A percentile compares a stretch with the other conserved stretches of the same genome.
Conservation (phyloP, 2,888 invertebrate species). For the Pemphredon lugubris region DNA sequence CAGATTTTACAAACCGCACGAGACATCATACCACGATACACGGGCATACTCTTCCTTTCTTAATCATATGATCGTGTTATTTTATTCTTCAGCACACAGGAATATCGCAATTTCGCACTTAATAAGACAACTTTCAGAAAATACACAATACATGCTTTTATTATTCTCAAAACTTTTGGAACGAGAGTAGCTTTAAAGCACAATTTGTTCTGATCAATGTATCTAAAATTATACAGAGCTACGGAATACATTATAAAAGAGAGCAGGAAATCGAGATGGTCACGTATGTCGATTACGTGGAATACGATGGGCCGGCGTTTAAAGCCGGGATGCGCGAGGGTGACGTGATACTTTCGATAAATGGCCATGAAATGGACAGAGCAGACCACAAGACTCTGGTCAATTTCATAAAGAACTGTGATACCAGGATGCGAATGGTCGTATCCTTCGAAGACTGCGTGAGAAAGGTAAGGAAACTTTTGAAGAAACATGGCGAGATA, state of each 20-base stretch:
- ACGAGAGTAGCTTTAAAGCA: too few species aligned
- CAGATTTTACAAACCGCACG: too few species aligned
- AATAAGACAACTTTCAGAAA: too few species aligned
- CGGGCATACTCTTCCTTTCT: too few species aligned
- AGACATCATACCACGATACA: too few species aligned
- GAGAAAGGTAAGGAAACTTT: constrained; percentile 86
- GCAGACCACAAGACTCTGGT: constrained; percentile 97
- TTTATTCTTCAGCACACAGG: too few species aligned
- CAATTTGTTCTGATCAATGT: too few species aligned
- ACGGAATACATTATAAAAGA: constrained; percentile 97
- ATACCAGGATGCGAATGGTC: constrained; percentile 95
- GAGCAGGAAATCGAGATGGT: constrained; percentile 97
- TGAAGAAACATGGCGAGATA: background rate
- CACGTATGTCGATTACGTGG: constrained; percentile 98
- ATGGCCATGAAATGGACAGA: constrained; percentile 97
- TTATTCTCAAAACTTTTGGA: too few species aligned
- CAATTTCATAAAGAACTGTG: constrained; percentile 94
- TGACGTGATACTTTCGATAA: constrained; percentile 97
- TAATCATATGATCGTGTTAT: too few species aligned
- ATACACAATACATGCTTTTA: too few species aligned
- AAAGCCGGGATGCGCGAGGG: constrained; percentile 97
- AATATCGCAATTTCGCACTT: too few species aligned
- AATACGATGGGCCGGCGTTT: constrained; percentile 95
- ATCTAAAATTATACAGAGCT: constrained; percentile 89
- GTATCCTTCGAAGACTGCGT: constrained; percentile 98